Evolutionary conservation across 2,888 invertebrate species (phyloP).

Genomic region (Thymelicus sylvestris): DNA sequence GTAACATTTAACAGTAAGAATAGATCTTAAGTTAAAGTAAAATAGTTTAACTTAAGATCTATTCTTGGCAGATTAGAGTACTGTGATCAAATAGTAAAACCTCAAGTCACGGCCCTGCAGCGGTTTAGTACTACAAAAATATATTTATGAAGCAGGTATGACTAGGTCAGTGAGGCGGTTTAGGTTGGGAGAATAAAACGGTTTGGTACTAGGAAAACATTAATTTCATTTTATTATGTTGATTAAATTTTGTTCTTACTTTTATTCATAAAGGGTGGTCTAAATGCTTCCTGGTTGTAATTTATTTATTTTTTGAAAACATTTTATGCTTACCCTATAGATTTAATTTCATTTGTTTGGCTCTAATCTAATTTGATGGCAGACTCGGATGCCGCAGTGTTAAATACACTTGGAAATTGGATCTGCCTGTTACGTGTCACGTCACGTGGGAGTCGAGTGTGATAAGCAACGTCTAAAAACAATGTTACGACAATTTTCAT

Average conservation of each 20-base stretch:
- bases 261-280: too few species aligned
- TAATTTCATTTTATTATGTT: too few species aligned
- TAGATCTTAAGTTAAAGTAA: too few species aligned
- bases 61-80: background rate
- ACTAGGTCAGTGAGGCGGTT: background rate
- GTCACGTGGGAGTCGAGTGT: background rate
- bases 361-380: too few species aligned
- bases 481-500: too few species aligned
- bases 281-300: too few species aligned
- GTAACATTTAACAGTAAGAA: too few species aligned
- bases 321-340: too few species aligned
- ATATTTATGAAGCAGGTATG: conserved; percentile 30
- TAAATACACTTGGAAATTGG: background rate
- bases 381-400: background rate
- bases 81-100: conserved; percentile 44
- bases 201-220: conserved; percentile 20
- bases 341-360: too few species aligned
- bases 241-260: too few species aligned
- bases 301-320: too few species aligned
- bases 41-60: background rate
- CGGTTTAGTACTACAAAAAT: conserved; percentile 42
- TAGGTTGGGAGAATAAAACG: background rate
- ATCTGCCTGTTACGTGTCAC: background rate
- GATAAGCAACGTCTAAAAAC: background rate
- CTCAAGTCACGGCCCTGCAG: conserved; percentile 49